Base-by-base conservation (phyloP, 1,140 invertebrate species). In the Drosophila sp. region DNA sequence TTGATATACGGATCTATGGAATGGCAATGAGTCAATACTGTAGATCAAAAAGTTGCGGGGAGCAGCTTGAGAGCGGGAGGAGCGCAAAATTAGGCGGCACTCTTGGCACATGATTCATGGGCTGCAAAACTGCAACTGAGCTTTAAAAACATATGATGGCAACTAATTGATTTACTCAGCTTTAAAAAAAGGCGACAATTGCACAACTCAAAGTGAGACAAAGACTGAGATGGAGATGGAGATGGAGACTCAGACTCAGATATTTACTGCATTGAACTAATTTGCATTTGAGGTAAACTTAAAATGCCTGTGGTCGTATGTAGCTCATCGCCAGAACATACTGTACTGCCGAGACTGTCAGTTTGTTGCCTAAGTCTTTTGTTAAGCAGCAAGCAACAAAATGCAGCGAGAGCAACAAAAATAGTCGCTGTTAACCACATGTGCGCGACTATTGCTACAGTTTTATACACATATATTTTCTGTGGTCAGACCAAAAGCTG, bases 21-120 rank as follows among this genome's bases (percentile, higher is more conserved):
- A 65, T 84, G 81, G 82, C 81, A 84, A 80, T 84, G 81, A 84
- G 72, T 84, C 54, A 57, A 57, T 57, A 76, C 67, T 81, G 77
- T 67, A 32, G 8, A 4, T 11, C 27, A 32, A 14, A 9, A 34
- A 27, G 13, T 4, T 11, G 29, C 27, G 48, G 46, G 13, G 16
- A 27, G 11, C 7, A n/a, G n/a, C n/a, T n/a, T n/a, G n/a, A n/a
- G 40, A 59, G 46, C 8, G 11, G 50, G 25, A 21, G 40, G 16
- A 2, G n/a, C 11, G 11, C 16, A 13, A 27, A 8, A 11, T 34
- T 36, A 53, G 50, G 53, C 53, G 34, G 53, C 36, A 41, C 53
- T 25, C 53, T 56, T 56, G 53, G 36, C 56, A 36, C 27, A 64
- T 64, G 62, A 64, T 43, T 51, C 63, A 67, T 67, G 58, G 40